phyloP scores from a whole-genome alignment of 2,888 invertebrate species.

The Rhagonycha lutea region DNA sequence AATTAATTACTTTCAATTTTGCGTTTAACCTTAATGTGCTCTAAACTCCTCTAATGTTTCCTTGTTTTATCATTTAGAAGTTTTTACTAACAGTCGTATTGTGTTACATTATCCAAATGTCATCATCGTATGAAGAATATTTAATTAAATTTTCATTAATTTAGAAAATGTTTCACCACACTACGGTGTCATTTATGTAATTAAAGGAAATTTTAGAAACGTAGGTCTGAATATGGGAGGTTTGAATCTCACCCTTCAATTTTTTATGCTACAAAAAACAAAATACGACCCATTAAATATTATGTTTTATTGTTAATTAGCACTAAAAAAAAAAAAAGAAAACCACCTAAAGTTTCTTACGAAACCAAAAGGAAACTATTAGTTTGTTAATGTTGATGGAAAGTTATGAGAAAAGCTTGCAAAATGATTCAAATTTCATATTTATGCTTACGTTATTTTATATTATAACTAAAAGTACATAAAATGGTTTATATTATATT shows the following conservation, averaged over 20 bases:
- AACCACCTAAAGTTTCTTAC: not conserved
- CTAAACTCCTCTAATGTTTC: not conserved
- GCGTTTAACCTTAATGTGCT: not conserved
- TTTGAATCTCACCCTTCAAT: not conserved
- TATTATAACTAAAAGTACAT: constrained; percentile 12
- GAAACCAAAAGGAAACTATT: not conserved
- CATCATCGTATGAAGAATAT: not conserved
- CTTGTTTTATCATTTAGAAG: not conserved
- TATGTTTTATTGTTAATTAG: not conserved
- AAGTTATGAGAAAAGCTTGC: not conserved
- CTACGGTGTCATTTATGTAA: not conserved
- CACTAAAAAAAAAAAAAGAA: not conserved
- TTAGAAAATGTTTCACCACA: not conserved
- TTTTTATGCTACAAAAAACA: not conserved
- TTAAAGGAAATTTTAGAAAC: not conserved
- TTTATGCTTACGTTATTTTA: not conserved
- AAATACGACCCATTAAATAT: not conserved
- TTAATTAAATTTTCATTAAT: not conserved
- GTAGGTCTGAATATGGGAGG: not conserved
- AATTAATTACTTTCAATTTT: not conserved
- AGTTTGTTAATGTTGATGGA: not conserved
- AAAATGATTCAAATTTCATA: constrained; percentile 1
- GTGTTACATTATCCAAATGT: not conserved
- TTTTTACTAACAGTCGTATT: not conserved
- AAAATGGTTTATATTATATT: constrained; percentile 27